Percentiles rank a stretch among this genome's conserved stretches.
Conservation (phyloP, 2,888 invertebrate genomes). For the Linyphia triangularis region DNA sequence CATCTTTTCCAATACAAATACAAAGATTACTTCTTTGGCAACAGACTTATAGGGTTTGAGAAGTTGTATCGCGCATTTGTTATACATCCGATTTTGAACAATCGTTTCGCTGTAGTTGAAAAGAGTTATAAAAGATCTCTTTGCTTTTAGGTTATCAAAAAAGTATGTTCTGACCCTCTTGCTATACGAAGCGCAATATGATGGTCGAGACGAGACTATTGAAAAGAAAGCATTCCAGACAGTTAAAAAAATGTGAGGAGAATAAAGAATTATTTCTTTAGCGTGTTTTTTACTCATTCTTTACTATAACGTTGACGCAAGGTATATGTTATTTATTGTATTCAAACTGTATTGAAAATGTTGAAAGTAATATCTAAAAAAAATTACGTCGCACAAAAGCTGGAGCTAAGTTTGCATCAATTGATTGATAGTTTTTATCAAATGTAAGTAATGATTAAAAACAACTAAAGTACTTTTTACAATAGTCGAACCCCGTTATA, state of each 20-base stretch:
- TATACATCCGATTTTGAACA: conserved; percentile 35
- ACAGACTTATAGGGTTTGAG: background rate
- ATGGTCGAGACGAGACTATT: conserved; percentile 46
- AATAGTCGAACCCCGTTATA: no score
- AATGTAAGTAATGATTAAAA: no score
- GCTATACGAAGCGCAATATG: conserved; percentile 48
- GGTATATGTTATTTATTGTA: no score
- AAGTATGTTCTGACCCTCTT: conserved; percentile 55
- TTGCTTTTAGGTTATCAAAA: conserved; percentile 22
- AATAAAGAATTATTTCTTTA: conserved; percentile 20
- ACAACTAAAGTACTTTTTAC: no score
- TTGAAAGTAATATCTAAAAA: no score
- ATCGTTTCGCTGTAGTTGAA: background rate
- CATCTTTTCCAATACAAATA: background rate
- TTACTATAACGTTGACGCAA: background rate
- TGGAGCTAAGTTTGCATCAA: no score
- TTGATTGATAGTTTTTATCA: no score
- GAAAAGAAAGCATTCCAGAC: conserved; percentile 39
- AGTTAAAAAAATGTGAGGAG: background rate
- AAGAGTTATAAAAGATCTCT: conserved; percentile 17
- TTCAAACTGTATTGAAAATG: no score
- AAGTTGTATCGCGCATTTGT: conserved; percentile 50
- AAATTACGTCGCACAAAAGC: no score
- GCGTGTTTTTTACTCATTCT: background rate
- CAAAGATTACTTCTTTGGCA: conserved; percentile 10